Conservation (phyloP, 1,140 invertebrate genomes). For the Leptinotarsa defecta region DNA sequence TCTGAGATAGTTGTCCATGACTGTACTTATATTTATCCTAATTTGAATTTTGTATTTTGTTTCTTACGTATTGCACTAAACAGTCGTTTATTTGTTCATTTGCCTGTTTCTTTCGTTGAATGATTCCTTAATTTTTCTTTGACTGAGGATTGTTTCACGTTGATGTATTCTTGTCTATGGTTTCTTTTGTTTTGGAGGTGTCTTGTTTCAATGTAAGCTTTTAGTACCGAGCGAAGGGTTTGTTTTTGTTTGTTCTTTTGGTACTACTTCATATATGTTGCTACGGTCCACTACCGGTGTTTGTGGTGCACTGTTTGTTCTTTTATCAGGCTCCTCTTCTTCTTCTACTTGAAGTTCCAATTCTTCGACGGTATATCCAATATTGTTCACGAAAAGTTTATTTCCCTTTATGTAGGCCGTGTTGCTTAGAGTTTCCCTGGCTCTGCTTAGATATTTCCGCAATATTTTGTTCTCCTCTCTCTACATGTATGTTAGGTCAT, state of each 20-base stretch:
- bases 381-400: background rate
- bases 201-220: background rate
- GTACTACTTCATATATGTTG: background rate
- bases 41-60: background rate
- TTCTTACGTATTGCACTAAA: background rate
- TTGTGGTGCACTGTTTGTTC: slow-evolving; percentile 1
- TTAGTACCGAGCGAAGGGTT: background rate
- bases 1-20: slow-evolving; percentile 9
- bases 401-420: background rate
- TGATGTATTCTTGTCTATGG: background rate
- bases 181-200: background rate
- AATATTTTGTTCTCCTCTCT: slow-evolving; percentile 4
- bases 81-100: background rate
- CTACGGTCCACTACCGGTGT: background rate
- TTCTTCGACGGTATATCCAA: background rate
- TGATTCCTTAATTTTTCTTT: background rate
- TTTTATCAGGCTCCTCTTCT: background rate
- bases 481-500: background rate
- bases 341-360: background rate
- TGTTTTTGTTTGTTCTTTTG: background rate
- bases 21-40: background rate
- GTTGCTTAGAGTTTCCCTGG: background rate
- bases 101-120: background rate
- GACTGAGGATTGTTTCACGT: background rate
- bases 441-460: background rate